Base-by-base conservation (phyloP, 92 coral and sea anemone genomes). In the Zoanthus solanderi region DNA sequence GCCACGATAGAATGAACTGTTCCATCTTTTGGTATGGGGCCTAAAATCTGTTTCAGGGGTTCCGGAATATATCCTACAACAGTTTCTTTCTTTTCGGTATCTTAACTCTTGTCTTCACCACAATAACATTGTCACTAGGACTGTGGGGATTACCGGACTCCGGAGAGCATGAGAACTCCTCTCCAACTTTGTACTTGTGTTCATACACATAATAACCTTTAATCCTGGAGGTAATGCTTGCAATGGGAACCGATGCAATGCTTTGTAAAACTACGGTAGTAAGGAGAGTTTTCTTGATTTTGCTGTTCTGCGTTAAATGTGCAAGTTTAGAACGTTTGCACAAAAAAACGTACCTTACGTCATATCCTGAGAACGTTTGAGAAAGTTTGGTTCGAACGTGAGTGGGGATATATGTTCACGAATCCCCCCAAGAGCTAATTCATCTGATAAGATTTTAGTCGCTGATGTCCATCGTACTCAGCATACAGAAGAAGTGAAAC, bases 401-500 rank as follows among this genome's bases (percentile, higher is more conserved):
- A 88, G 71, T 79, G 90, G 90, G 87, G 81, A 72, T 79, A 88
- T 72, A 42, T 79, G 57, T 88, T 88, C 87, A 88, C 87, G 37
- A 87, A 87, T 77, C 80, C 72, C 15, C 78, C 68, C 23, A 23
- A 9, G n/a, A 71, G 15, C 73, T 50, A 76, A 47, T 50, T 87
- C 66, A 12, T 68, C 72, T 12, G 79, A 86, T 45, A 87, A 79
- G 78, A 87, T 87, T 28, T 78, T 79, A 78, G 90, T 79, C 54
- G 86, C 90, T 15, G 90, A 87, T 81, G 87, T 87, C 15, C 90
- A 87, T 52, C 78, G 56, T 72, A 86, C 90, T 30, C 90, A 87
- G 84, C 90, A 87, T 67, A 87, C 86, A 71, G 32, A 54, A 53
- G 87, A 78, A 28, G 90, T 87, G 45, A 87, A 79, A 60, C n/a